Percentiles rank a stretch among this genome's conserved stretches.
phyloP scores from a whole-genome alignment of 2,888 invertebrate species.

The Arrhopalites spinosus region DNA sequence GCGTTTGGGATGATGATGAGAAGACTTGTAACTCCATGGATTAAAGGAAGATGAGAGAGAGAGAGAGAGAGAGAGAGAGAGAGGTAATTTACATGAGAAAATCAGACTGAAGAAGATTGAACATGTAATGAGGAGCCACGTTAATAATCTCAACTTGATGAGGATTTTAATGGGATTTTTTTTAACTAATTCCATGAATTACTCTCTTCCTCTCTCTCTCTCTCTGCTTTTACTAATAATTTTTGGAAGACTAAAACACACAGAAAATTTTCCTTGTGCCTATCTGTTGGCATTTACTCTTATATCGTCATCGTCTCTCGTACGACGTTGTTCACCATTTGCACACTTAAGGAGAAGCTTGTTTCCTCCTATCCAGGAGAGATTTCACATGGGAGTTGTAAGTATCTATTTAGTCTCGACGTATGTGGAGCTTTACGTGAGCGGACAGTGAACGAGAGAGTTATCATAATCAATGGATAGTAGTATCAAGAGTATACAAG shows the following conservation, averaged over 20 bases:
- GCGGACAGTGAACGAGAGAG: conserved; percentile 28
- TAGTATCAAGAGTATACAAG: conserved; percentile 8
- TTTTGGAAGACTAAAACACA: background rate
- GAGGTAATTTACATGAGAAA: conserved; percentile 37
- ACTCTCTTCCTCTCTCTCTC: conserved; percentile 12
- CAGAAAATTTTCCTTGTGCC: background rate
- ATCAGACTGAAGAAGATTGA: conserved; percentile 28
- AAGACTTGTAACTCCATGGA: conserved; percentile 12
- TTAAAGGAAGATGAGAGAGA: conserved; percentile 31
- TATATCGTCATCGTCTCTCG: no score
- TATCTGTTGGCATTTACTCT: conserved; percentile 1
- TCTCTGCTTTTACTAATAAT: background rate
- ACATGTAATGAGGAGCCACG: conserved; percentile 39
- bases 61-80: conserved; percentile 9
- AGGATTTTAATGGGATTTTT: conserved; percentile 51
- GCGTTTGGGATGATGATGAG: conserved; percentile 10
- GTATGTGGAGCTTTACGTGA: conserved; percentile 26
- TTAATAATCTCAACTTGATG: conserved; percentile 51
- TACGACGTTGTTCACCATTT: background rate
- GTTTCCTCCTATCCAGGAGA: background rate
- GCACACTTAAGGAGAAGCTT: background rate
- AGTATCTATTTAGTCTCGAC: conserved; percentile 26
- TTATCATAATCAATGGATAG: conserved; percentile 34
- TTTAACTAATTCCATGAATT: conserved; percentile 37
- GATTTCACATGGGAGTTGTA: conserved; percentile 21